Conservation (phyloP, 2,797 vertebrate genomes). For the Cichlasoma orientale region DNA sequence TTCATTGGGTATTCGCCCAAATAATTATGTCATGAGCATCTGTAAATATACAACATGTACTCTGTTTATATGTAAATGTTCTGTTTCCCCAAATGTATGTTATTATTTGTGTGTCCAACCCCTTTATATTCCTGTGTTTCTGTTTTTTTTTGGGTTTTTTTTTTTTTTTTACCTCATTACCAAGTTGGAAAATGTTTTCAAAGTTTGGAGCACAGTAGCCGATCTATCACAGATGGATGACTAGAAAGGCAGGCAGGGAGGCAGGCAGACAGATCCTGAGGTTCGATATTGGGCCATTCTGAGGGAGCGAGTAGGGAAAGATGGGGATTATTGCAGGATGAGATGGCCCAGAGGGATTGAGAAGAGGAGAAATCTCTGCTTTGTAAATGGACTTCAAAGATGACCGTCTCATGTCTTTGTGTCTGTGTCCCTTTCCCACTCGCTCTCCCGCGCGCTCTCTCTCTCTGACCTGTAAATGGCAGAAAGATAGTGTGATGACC, state of each 20-base stretch:
- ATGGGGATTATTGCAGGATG: constrained; percentile 68
- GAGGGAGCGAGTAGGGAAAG: constrained; percentile 48
- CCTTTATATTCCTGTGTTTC: neutral
- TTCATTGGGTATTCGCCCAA: neutral
- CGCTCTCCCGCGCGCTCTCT: constrained; percentile 29
- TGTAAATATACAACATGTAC: neutral
- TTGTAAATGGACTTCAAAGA: constrained; percentile 87
- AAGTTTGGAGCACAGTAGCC: neutral
- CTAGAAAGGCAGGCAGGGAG: constrained; percentile 17
- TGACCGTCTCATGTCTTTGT: constrained; percentile 77
- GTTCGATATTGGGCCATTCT: constrained; percentile 55
- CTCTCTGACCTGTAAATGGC: constrained; percentile 81
- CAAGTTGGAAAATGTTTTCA: neutral
- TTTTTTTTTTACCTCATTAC: neutral
- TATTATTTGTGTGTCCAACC: neutral
- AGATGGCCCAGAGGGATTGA: constrained; percentile 63
- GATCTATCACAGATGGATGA: neutral
- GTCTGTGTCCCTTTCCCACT: constrained; percentile 45
- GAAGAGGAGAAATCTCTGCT: constrained; percentile 77
- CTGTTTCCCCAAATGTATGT: neutral
- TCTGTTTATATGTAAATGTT: neutral
- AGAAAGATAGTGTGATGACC: constrained; percentile 77
- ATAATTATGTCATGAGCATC: neutral
- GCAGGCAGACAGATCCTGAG: constrained; percentile 55
- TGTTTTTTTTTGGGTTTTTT: neutral